These are phyloP conservation scores for Petrolisthes manimaculis DNA, from an alignment of 2,888 invertebrate species.

Conservation along the genomic window DNA sequence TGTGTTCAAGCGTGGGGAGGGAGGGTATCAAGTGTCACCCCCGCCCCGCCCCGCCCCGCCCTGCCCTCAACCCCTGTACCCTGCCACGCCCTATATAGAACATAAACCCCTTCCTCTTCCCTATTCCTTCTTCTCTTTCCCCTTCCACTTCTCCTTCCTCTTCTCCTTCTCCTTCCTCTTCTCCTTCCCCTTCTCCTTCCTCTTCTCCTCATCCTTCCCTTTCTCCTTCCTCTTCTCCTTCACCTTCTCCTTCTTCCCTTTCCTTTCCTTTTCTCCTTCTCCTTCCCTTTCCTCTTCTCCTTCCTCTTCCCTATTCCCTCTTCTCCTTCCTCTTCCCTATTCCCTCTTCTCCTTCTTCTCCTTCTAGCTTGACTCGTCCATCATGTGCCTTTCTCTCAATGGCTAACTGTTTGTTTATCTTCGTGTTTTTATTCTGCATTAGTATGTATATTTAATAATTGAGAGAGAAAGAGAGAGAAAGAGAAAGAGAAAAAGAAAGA, in stretches of 20 bases:
- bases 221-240: not conserved
- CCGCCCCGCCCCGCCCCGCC: constrained; percentile 21
- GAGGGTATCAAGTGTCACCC: constrained; percentile 23
- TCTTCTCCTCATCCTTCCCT: not conserved
- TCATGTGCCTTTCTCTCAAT: too few relatives aligned
- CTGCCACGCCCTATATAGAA: not conserved
- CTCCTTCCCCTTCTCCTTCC: not conserved
- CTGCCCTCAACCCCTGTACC: not conserved
- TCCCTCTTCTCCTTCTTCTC: not conserved
- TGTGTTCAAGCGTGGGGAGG: constrained; percentile 1
- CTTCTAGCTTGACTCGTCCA: too few relatives aligned
- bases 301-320: not conserved
- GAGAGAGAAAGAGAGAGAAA: too few relatives aligned
- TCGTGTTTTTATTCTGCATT: too few relatives aligned
- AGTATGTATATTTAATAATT: too few relatives aligned
- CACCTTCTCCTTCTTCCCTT: not conserved
- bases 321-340: not conserved
- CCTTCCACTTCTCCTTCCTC: not conserved
- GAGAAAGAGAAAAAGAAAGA: too few relatives aligned
- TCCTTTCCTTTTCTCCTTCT: not conserved
- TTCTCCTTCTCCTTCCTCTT: not conserved
- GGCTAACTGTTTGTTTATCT: too few relatives aligned
- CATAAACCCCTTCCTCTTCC: not conserved
- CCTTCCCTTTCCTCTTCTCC: not conserved
- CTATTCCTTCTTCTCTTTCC: not conserved